Percentiles rank a stretch among this genome's conserved stretches.
These are phyloP conservation scores for Lochmaea crataegi DNA, from an alignment of 2,888 invertebrate species.

Conservation along the genomic window DNA sequence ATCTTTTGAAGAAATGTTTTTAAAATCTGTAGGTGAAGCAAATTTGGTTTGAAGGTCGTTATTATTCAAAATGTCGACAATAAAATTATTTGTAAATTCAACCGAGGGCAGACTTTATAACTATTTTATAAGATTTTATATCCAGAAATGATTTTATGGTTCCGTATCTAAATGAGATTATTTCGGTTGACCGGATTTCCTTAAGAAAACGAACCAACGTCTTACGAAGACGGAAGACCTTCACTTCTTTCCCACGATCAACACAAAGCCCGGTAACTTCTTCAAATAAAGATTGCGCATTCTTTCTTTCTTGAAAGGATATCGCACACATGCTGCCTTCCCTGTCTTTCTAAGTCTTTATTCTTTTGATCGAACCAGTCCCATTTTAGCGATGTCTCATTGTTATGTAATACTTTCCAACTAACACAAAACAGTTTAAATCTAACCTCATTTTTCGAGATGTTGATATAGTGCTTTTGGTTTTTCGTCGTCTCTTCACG, in stretches of 20 bases:
- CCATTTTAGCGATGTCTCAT: constrained; percentile 30
- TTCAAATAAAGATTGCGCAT: constrained; percentile 34
- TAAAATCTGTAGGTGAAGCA: too few relatives aligned
- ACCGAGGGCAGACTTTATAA: background rate
- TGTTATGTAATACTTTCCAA: constrained; percentile 28
- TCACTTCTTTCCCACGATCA: constrained; percentile 36
- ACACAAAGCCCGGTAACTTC: constrained; percentile 36
- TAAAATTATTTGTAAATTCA: background rate
- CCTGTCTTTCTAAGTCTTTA: constrained; percentile 3
- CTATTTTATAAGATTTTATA: background rate
- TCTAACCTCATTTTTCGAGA: constrained; percentile 24
- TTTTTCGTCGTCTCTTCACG: constrained; percentile 1
- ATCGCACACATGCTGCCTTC: constrained; percentile 28
- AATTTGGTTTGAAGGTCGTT: background rate
- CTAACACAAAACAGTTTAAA: constrained; percentile 24
- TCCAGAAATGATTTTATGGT: background rate
- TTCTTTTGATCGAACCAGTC: constrained; percentile 29
- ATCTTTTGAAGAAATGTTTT: too few relatives aligned
- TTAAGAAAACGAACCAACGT: constrained; percentile 35
- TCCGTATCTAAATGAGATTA: constrained; percentile 22
- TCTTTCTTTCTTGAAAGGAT: constrained; percentile 30
- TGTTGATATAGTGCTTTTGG: constrained; percentile 16
- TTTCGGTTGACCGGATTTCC: constrained; percentile 39
- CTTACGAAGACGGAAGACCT: constrained; percentile 33
- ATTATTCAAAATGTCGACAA: background rate